phyloP scores from a whole-genome alignment of 2,888 invertebrate species.

The Rhagonycha fulva region DNA sequence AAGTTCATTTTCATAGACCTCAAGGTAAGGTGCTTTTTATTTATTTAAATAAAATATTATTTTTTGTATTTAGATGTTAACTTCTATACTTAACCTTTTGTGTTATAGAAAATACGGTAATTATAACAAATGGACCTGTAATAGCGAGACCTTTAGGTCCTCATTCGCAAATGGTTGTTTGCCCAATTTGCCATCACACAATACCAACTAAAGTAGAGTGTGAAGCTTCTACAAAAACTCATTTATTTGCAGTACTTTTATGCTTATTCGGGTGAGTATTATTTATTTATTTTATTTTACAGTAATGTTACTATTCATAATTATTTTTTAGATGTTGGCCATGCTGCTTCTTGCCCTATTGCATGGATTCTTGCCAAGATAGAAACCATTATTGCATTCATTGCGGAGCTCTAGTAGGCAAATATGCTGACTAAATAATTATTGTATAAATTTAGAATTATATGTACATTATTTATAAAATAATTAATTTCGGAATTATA shows the following conservation, averaged over 20 bases:
- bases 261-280: constrained; percentile 55
- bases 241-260: constrained; percentile 55
- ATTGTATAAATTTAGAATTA: neutral
- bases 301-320: neutral
- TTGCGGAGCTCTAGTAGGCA: constrained; percentile 17
- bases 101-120: constrained; percentile 11
- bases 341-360: constrained; percentile 57
- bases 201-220: constrained; percentile 53
- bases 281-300: neutral
- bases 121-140: constrained; percentile 6
- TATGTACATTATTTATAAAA: too few relatives aligned
- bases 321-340: constrained; percentile 52
- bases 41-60: neutral
- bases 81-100: neutral
- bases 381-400: constrained; percentile 55
- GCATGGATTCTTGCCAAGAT: constrained; percentile 54
- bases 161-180: constrained; percentile 49
- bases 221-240: constrained; percentile 56
- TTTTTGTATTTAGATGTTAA: neutral
- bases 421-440: neutral
- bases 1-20: neutral
- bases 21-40: neutral
- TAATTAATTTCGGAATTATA: too few relatives aligned
- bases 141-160: constrained; percentile 45
- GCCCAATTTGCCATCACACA: constrained; percentile 55